Percentiles rank a stretch among this genome's conserved stretches.
These are phyloP conservation scores for Araneus ventricosus DNA, from an alignment of 1,140 invertebrate genomes.

Conservation along the genomic window DNA sequence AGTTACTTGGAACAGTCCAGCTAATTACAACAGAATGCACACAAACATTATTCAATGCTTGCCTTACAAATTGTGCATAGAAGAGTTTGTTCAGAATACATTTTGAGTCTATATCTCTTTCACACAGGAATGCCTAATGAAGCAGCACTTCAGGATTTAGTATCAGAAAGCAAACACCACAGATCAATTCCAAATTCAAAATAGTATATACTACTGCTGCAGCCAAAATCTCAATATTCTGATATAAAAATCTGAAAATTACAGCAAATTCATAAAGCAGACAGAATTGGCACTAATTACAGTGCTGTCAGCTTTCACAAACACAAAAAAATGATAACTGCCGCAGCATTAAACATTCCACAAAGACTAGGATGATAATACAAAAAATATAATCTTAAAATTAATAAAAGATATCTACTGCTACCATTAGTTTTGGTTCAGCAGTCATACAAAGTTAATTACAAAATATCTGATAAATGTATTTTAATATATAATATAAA, in stretches of 20 bases:
- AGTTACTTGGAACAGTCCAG: slow-evolving; percentile 38
- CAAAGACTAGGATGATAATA: slow-evolving; percentile 75
- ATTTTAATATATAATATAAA: slow-evolving; percentile 40
- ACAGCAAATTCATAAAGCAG: slow-evolving; percentile 55
- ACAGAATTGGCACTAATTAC: slow-evolving; percentile 68
- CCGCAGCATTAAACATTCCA: slow-evolving; percentile 74
- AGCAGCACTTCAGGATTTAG: slow-evolving; percentile 55
- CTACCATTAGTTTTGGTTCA: slow-evolving; percentile 39
- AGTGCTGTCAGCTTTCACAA: slow-evolving; percentile 64
- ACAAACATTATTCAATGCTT: slow-evolving; percentile 60
- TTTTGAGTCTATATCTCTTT: slow-evolving; percentile 45
- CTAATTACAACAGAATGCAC: slow-evolving; percentile 69
- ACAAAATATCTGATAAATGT: slow-evolving; percentile 65
- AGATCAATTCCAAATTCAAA: slow-evolving; percentile 44
- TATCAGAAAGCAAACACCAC: slow-evolving; percentile 36
- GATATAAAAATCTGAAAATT: slow-evolving; percentile 57
- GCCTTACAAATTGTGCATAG: slow-evolving; percentile 69
- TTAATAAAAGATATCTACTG: slow-evolving; percentile 69
- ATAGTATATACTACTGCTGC: slow-evolving; percentile 27
- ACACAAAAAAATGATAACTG: slow-evolving; percentile 61
- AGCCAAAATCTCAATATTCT: slow-evolving; percentile 28
- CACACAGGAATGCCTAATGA: slow-evolving; percentile 72
- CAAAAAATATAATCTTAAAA: slow-evolving; percentile 75
- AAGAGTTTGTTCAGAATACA: slow-evolving; percentile 72
- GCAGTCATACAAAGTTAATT: slow-evolving; percentile 71